Percentiles rank a stretch among this genome's conserved stretches.
Conservation (phyloP, 2,888 invertebrate species). For the Drosophila subsilvestris region DNA sequence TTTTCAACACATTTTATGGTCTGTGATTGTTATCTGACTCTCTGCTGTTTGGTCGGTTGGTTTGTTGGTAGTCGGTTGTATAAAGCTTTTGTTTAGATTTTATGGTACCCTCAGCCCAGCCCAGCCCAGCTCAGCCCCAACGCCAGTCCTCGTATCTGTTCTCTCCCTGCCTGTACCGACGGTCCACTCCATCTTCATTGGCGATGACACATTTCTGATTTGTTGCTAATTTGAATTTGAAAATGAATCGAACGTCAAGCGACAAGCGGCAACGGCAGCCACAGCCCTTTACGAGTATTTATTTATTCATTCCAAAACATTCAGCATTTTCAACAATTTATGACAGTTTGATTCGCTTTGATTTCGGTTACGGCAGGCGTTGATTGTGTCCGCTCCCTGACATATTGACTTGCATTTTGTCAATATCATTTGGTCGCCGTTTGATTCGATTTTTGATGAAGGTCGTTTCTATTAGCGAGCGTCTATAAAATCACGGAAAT, state of each 20-base stretch:
- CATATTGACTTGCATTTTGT: slow-evolving; percentile 76
- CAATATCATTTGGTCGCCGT: slow-evolving; percentile 65
- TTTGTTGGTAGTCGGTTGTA: slow-evolving; percentile 34
- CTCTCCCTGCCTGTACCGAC: slow-evolving; percentile 1
- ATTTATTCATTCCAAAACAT: slow-evolving; percentile 43
- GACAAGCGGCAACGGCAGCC: slow-evolving; percentile 7
- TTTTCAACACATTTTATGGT: slow-evolving; percentile 62
- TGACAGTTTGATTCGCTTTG: slow-evolving; percentile 35
- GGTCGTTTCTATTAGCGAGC: slow-evolving; percentile 61
- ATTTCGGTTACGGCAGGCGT: slow-evolving; percentile 44
- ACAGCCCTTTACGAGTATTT: slow-evolving; percentile 62
- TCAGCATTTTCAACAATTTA: slow-evolving; percentile 14
- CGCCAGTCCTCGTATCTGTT: neutral
- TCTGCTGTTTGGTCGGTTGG: neutral
- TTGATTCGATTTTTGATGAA: slow-evolving; percentile 72
- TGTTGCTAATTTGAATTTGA: slow-evolving; percentile 67
- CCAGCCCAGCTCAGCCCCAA: too few relatives aligned
- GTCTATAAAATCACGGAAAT: slow-evolving; percentile 43
- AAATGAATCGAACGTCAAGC: slow-evolving; percentile 39
- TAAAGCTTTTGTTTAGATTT: slow-evolving; percentile 42
- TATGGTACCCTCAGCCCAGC: slow-evolving; percentile 23
- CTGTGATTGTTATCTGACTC: slow-evolving; percentile 60
- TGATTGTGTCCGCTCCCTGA: slow-evolving; percentile 56
- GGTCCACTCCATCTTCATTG: slow-evolving; percentile 35
- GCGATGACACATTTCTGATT: slow-evolving; percentile 57